Evolutionary conservation across 2,888 invertebrate genomes (phyloP).

Genomic region (Esperia sulphurella): DNA sequence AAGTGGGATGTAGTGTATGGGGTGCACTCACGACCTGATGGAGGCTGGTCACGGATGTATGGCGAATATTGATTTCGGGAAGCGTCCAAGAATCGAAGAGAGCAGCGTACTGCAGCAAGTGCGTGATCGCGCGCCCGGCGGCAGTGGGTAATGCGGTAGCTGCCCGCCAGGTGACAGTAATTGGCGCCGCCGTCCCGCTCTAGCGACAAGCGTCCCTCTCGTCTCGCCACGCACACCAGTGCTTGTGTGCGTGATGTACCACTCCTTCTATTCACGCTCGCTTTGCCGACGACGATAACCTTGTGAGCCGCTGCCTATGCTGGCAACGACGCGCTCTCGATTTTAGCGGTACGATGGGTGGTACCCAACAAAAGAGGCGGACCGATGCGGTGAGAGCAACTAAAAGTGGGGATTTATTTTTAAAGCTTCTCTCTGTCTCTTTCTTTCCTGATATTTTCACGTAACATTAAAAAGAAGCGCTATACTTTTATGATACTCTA

Average conservation of each 20-base stretch:
- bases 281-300: constrained; percentile 72
- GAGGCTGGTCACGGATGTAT: constrained; percentile 40
- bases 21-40: constrained; percentile 44
- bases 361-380: constrained; percentile 77
- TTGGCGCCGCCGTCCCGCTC: constrained; percentile 79
- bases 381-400: constrained; percentile 63
- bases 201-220: constrained; percentile 74
- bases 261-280: constrained; percentile 78
- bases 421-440: constrained; percentile 79
- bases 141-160: constrained; percentile 82
- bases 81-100: constrained; percentile 57
- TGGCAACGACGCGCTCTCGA: constrained; percentile 79
- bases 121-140: constrained; percentile 80
- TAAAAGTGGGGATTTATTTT: constrained; percentile 76
- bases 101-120: constrained; percentile 74
- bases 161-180: constrained; percentile 81
- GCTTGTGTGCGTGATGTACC: constrained; percentile 62
- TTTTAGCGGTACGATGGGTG: constrained; percentile 83
- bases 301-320: constrained; percentile 44
- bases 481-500: constrained; percentile 56
- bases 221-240: constrained; percentile 66
- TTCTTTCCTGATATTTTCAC: constrained; percentile 74
- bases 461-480: too few relatives aligned
- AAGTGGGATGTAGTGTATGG: constrained; percentile 27
- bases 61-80: constrained; percentile 54